phyloP scores from a whole-genome alignment of 2,113 vertebrate genomes.

The Pterocles gutturalis region DNA sequence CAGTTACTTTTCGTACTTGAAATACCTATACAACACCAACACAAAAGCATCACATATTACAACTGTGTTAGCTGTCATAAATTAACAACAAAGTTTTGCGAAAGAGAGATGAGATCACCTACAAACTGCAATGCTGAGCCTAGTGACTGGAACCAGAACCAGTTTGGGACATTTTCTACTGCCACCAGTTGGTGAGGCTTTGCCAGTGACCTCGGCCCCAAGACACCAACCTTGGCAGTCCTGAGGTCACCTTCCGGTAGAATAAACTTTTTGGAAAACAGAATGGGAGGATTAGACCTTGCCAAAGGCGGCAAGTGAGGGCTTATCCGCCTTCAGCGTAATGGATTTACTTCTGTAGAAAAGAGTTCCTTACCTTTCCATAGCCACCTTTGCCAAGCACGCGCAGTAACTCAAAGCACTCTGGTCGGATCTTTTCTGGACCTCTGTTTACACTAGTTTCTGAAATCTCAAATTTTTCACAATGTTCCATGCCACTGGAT shows the following conservation, averaged over 20 bases:
- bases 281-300: background rate
- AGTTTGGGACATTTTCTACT: background rate
- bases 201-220: background rate
- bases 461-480: constrained; percentile 98
- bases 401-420: constrained; percentile 96
- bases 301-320: background rate
- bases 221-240: background rate
- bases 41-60: background rate
- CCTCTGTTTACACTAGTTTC: constrained; percentile 98
- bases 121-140: background rate
- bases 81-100: background rate
- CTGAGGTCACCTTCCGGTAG: background rate
- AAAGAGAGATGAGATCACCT: background rate
- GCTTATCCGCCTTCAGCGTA: fast-evolving
- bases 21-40: constrained; percentile 87
- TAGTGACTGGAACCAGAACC: background rate
- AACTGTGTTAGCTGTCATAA: background rate
- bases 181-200: background rate
- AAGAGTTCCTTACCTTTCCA: constrained; percentile 88
- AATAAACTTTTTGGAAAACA: background rate
- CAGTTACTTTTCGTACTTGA: constrained; percentile 95
- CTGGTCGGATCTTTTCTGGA: constrained; percentile 95
- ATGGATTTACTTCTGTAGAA: background rate
- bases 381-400: constrained; percentile 98
- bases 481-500: constrained; percentile 94